Conservation (phyloP, 2,888 invertebrate species). For the Acronicta leporina region DNA sequence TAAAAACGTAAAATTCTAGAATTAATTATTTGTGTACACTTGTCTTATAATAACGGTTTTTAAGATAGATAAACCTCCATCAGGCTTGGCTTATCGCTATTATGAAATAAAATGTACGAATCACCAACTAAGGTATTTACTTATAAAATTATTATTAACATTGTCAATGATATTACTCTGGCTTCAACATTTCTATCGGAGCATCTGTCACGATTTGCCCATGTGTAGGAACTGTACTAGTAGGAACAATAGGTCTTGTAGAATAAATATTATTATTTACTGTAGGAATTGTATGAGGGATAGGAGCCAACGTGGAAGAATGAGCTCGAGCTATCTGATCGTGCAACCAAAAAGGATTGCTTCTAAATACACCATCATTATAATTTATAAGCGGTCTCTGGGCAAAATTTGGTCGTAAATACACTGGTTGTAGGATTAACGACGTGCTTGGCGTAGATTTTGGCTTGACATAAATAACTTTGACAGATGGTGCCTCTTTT, state of each 20-base stretch:
- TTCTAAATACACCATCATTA: slow-evolving; percentile 58
- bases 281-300: slow-evolving; percentile 2
- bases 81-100: too few relatives aligned
- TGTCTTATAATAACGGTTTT: too few relatives aligned
- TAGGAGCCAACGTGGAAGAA: slow-evolving; percentile 10
- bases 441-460: slow-evolving; percentile 53
- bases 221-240: slow-evolving; percentile 1
- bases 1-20: too few relatives aligned
- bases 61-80: too few relatives aligned
- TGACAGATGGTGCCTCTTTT: slow-evolving; percentile 66
- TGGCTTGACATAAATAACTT: slow-evolving; percentile 66
- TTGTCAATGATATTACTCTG: slow-evolving; percentile 3
- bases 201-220: slow-evolving; percentile 4
- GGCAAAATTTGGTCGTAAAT: slow-evolving; percentile 58
- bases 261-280: background rate
- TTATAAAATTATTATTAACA: background rate
- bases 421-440: slow-evolving; percentile 72
- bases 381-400: slow-evolving; percentile 40
- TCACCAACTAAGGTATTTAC: too few relatives aligned
- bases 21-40: too few relatives aligned
- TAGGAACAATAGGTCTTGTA: background rate
- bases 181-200: slow-evolving; percentile 12
- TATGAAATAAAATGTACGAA: too few relatives aligned
- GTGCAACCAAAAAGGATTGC: slow-evolving; percentile 49
- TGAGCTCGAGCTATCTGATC: slow-evolving; percentile 39